Percentiles rank a stretch among this genome's conserved stretches.
Conservation (phyloP, 1,140 invertebrate species). For the Bombus haemorrhoidalis region DNA sequence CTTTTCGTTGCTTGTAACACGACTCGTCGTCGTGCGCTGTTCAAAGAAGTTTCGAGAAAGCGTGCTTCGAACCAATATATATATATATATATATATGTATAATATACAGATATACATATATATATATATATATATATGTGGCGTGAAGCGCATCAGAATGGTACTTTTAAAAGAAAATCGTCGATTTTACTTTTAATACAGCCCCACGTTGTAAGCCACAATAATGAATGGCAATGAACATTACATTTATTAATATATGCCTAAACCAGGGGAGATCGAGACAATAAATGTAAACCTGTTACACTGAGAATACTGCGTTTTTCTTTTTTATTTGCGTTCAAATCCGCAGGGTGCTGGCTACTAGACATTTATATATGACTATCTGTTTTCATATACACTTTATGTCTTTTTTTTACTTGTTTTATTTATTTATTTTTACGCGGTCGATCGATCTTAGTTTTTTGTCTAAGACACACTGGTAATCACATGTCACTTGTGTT, state of each 20-base stretch:
- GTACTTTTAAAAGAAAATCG: constrained; percentile 53
- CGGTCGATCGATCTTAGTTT: background rate
- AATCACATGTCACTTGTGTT: constrained; percentile 62
- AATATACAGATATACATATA: background rate
- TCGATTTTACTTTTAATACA: constrained; percentile 65
- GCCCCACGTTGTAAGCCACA: constrained; percentile 77
- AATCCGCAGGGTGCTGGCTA: constrained; percentile 81
- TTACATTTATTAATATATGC: constrained; percentile 75
- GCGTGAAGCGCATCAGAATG: constrained; percentile 56
- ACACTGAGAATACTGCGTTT: constrained; percentile 81
- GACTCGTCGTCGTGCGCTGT: constrained; percentile 31
- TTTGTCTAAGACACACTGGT: constrained; percentile 23
- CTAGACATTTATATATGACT: constrained; percentile 75
- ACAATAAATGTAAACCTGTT: constrained; percentile 83
- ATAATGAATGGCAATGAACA: constrained; percentile 52
- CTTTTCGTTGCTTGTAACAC: constrained; percentile 44
- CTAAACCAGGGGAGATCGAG: constrained; percentile 80
- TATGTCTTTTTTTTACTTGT: constrained; percentile 25
- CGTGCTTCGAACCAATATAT: constrained; percentile 28
- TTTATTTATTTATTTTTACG: constrained; percentile 27
- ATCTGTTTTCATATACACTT: constrained; percentile 61
- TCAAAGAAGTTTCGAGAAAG: constrained; percentile 16
- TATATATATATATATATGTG: background rate
- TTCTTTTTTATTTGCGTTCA: constrained; percentile 80
- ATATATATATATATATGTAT: background rate